phyloP scores from a whole-genome alignment of 2,113 vertebrate genomes.

The Xyrauchen texanus region DNA sequence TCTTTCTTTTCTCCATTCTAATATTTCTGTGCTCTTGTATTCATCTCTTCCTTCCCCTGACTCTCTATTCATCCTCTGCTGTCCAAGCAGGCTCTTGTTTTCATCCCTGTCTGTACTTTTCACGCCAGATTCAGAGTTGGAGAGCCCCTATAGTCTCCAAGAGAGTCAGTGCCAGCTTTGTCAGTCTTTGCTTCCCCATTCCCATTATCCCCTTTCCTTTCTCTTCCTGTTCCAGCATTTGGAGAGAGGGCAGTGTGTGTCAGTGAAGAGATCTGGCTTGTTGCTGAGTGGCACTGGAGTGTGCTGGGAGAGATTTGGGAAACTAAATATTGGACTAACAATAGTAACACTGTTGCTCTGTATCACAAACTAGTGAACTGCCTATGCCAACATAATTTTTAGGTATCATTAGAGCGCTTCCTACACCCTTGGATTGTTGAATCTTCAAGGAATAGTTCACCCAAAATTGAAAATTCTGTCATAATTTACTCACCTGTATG shows the following conservation, averaged over 20 bases:
- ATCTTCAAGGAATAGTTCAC: no score
- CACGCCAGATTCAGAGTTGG: constrained; percentile 26
- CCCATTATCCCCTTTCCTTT: constrained; percentile 19
- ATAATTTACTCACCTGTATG: no score
- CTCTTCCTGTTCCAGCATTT: constrained; percentile 7
- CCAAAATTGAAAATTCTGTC: no score
- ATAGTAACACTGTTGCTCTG: constrained; percentile 18
- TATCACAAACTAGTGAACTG: no score
- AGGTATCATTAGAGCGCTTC: no score
- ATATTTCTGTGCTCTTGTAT: neutral
- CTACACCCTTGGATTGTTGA: no score
- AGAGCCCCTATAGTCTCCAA: neutral
- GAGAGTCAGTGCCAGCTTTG: constrained; percentile 21
- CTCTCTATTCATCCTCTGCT: neutral
- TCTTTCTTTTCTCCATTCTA: no score
- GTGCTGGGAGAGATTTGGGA: no score
- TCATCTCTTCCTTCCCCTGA: no score
- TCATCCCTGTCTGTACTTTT: constrained; percentile 24
- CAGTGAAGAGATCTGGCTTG: constrained; percentile 6
- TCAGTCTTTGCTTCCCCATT: neutral
- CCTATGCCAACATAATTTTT: no score
- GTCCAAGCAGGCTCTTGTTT: constrained; percentile 21
- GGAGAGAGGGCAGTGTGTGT: constrained; percentile 17
- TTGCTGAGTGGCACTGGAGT: constrained; percentile 19
- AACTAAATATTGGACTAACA: constrained; percentile 2